Evolutionary conservation across 2,113 vertebrate genomes (phyloP).

Genomic region (Podiceps cristatus): DNA sequence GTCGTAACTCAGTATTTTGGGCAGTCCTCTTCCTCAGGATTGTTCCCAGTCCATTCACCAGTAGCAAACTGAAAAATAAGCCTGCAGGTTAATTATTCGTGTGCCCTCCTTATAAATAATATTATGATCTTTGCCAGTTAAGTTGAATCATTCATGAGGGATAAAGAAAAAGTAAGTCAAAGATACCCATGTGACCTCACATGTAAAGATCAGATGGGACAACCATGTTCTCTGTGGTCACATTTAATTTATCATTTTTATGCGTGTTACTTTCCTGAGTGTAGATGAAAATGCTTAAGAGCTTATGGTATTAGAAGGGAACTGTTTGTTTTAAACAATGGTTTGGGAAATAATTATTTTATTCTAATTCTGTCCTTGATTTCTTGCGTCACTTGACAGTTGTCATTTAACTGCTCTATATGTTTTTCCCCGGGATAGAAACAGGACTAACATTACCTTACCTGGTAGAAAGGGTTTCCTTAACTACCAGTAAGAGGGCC

Average conservation of each 20-base stretch:
- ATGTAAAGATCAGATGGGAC: neutral
- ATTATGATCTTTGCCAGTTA: neutral
- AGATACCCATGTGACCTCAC: neutral
- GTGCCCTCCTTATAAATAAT: neutral
- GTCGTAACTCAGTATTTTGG: fast-evolving
- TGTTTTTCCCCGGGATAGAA: neutral
- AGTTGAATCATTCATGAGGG: neutral
- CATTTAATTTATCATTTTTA: neutral
- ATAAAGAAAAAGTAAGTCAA: neutral
- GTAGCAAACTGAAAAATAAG: neutral
- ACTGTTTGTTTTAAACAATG: neutral
- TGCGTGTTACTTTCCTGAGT: neutral
- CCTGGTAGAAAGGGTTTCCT: neutral
- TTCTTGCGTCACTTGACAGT: neutral
- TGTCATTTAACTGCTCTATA: neutral
- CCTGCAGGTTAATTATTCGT: neutral
- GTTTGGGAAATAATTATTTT: neutral
- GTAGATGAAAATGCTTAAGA: neutral
- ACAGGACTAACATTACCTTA: neutral
- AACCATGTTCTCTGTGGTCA: neutral
- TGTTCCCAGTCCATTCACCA: neutral
- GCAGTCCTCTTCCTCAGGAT: neutral
- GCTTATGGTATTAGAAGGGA: neutral
- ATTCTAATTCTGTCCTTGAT: neutral
- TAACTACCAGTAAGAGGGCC: neutral